Percentiles rank a stretch among this genome's conserved stretches.
Evolutionary conservation across 2,113 vertebrate genomes (phyloP).

Genomic region (Isurus oxyrinchus): DNA sequence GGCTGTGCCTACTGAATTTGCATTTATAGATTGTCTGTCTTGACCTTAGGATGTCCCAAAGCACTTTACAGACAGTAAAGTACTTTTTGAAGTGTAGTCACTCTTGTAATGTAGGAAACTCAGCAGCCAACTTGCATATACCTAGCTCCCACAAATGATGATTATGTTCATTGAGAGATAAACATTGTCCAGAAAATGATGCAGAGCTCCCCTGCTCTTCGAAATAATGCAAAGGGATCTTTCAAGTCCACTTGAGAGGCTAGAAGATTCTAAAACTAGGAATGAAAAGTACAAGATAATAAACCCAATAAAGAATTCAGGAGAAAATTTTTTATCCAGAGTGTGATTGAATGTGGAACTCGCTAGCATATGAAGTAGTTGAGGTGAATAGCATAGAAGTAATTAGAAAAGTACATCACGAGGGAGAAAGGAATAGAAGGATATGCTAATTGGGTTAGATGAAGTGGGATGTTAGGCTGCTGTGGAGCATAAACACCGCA

Average conservation of each 20-base stretch:
- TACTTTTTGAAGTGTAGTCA: neutral
- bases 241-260: neutral
- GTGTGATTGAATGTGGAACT: neutral
- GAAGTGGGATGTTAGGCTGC: neutral
- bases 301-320: neutral
- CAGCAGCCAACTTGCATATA: neutral
- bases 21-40: neutral
- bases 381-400: neutral
- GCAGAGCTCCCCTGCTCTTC: neutral
- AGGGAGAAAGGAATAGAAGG: neutral
- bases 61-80: neutral
- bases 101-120: neutral
- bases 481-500: neutral
- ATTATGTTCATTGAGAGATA: neutral
- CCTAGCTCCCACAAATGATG: neutral
- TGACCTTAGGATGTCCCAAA: neutral
- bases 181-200: neutral
- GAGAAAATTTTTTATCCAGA: neutral
- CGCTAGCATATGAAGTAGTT: neutral
- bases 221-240: neutral
- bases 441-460: neutral
- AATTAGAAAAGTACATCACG: too few relatives aligned
- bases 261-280: neutral
- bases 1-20: neutral
- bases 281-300: too few relatives aligned